These are phyloP conservation scores for Hystrix brachyura DNA, from an alignment of 2,113 vertebrate species.

Conservation along the genomic window DNA sequence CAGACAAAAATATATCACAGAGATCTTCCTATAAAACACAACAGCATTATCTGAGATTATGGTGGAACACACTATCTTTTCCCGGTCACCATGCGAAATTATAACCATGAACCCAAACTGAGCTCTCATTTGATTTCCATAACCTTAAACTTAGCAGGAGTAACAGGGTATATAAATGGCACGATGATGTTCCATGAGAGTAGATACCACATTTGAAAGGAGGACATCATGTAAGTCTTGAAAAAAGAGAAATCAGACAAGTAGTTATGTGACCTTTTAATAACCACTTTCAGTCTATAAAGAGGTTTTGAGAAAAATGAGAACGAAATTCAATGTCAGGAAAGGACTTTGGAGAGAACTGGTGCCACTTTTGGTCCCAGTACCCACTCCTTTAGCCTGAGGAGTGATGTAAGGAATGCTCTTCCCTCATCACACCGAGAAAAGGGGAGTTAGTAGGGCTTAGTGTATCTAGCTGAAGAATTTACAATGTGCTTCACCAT, in stretches of 20 bases:
- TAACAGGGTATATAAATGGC: not conserved
- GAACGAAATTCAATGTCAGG: not conserved
- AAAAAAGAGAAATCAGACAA: not conserved
- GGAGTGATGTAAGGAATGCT: not conserved
- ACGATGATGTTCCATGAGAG: not conserved
- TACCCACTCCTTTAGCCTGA: rapidly evolving
- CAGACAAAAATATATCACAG: not conserved
- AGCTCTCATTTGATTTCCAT: not conserved
- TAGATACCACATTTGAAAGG: not conserved
- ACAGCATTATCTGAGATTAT: not conserved
- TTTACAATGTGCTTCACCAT: not conserved
- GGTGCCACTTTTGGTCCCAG: not conserved
- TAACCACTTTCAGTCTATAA: not conserved
- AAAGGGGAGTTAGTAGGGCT: not conserved
- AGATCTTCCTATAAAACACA: not conserved
- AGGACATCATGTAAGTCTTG: not conserved
- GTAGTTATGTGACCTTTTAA: not conserved
- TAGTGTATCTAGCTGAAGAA: not conserved
- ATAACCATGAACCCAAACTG: not conserved
- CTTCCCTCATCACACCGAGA: not conserved
- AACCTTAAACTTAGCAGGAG: not conserved
- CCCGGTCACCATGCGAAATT: not conserved
- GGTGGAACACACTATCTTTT: not conserved
- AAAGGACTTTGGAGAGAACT: not conserved
- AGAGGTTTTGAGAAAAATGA: not conserved